Evolutionary conservation across 2,113 vertebrate genomes (phyloP).

Genomic region (Ramphastos sulfuratus): DNA sequence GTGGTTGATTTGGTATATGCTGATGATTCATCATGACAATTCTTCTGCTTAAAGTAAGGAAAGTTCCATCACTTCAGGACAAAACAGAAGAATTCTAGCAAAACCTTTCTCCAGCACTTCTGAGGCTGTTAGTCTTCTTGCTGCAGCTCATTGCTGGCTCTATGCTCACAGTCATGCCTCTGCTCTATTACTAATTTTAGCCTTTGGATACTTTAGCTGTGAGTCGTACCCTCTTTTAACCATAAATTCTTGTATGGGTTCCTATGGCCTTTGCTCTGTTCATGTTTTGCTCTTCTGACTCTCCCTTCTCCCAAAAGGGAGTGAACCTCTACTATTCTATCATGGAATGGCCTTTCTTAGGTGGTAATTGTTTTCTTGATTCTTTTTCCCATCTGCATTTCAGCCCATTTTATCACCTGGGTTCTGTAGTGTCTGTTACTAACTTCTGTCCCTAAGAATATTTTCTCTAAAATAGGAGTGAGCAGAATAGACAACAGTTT

Average conservation of each 20-base stretch:
- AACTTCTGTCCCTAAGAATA: not conserved
- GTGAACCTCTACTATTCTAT: not conserved
- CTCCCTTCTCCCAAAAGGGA: not conserved
- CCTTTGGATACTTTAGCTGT: conserved; percentile 16
- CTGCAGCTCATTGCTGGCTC: not conserved
- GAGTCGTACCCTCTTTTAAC: not conserved
- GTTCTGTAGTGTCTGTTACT: not conserved
- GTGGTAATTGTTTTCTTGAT: not conserved
- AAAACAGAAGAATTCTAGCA: not conserved
- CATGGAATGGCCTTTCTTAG: not conserved
- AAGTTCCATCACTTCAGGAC: not conserved
- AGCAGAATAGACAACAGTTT: not conserved
- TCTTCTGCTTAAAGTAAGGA: not conserved
- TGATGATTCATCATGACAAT: not conserved
- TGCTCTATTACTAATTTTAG: conserved; percentile 36
- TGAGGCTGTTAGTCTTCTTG: not conserved
- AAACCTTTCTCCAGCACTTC: not conserved
- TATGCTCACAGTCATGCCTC: not conserved
- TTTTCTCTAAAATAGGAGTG: not conserved
- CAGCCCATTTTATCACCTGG: not conserved
- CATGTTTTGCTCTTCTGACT: conserved; percentile 33
- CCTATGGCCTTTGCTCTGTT: not conserved
- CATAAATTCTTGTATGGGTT: conserved; percentile 4
- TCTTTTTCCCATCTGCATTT: not conserved
- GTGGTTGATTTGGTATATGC: not conserved